phyloP scores from a whole-genome alignment of 2,888 invertebrate species.

The Ophion ventricosus region DNA sequence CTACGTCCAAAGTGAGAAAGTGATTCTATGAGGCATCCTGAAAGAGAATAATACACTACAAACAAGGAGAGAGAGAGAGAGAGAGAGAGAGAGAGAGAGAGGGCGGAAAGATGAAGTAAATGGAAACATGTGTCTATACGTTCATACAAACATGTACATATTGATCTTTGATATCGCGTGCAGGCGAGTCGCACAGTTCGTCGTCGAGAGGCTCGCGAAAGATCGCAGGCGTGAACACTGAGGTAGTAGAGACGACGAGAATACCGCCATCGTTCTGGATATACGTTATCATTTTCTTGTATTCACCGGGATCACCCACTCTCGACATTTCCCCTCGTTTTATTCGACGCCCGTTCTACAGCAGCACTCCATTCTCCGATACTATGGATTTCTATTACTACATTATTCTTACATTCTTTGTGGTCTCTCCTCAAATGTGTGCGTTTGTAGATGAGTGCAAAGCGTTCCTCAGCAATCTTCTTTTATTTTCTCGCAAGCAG shows the following conservation, averaged over 20 bases:
- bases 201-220: conserved; percentile 42
- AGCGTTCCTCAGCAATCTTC: too few relatives aligned
- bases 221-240: conserved; percentile 31
- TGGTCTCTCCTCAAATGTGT: conserved; percentile 47
- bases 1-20: conserved; percentile 56
- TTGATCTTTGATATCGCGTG: conserved; percentile 54
- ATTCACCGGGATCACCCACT: conserved; percentile 61
- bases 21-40: conserved; percentile 31
- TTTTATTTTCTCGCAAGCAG: conserved; percentile 8
- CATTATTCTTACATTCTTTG: conserved; percentile 58
- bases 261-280: conserved; percentile 51
- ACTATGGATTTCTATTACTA: conserved; percentile 44
- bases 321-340: conserved; percentile 44
- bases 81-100: conserved; percentile 16
- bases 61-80: background rate
- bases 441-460: too few relatives aligned
- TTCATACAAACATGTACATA: conserved; percentile 8
- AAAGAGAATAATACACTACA: conserved; percentile 13
- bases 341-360: conserved; percentile 45
- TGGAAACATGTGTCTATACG: background rate
- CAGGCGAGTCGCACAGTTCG: conserved; percentile 50
- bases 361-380: conserved; percentile 36
- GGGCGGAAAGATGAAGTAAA: background rate
- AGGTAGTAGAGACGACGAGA: conserved; percentile 17
- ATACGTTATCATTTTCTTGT: conserved; percentile 64